Conservation (phyloP, 2,113 vertebrate species). For the Reinhardtius hippoglossoides region DNA sequence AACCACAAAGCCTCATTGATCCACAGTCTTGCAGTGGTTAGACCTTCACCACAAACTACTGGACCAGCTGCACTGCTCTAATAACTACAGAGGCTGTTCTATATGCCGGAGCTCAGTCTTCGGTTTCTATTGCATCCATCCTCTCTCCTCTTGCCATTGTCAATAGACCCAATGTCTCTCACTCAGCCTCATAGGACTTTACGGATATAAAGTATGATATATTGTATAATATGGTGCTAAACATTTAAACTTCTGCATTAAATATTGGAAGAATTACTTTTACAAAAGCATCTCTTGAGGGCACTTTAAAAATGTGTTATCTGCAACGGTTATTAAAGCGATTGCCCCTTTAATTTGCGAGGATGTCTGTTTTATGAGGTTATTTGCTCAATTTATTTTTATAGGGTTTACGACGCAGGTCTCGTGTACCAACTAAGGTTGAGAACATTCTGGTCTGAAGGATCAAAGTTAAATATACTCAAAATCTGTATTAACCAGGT, state of each 20-base stretch:
- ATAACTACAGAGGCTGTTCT: neutral
- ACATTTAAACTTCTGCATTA: neutral
- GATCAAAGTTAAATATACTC: too few species aligned
- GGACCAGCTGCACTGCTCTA: neutral
- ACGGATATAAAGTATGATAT: neutral
- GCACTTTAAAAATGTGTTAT: neutral
- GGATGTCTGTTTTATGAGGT: neutral
- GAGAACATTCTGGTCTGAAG: neutral
- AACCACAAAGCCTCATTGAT: conserved; percentile 38
- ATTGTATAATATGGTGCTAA: neutral
- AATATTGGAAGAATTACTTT: neutral
- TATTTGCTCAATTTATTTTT: neutral
- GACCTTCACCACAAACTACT: conserved; percentile 25
- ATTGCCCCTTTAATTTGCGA: neutral
- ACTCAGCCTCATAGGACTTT: neutral
- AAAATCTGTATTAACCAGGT: too few species aligned
- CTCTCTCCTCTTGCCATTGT: neutral
- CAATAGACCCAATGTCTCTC: neutral
- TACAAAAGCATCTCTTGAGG: neutral
- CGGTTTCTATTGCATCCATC: neutral
- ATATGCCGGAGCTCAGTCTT: neutral
- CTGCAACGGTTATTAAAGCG: neutral
- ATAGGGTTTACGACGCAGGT: neutral
- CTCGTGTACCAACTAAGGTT: neutral
- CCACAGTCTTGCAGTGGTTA: conserved; percentile 10